Evolutionary conservation across 1,140 invertebrate species (phyloP).

Genomic region (Laupala kohalensis): DNA sequence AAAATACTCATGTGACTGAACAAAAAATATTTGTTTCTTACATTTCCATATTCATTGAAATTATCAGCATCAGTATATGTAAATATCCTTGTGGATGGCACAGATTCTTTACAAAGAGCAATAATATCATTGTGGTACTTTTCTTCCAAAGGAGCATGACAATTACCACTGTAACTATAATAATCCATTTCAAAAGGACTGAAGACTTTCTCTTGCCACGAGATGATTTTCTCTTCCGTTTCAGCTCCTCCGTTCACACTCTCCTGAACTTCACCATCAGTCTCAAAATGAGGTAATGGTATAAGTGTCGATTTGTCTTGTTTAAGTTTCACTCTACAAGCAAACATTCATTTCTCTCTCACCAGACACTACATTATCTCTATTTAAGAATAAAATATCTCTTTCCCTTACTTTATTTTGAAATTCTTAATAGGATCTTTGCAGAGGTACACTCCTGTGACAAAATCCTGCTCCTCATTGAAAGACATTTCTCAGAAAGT

Average conservation of each 20-base stretch:
- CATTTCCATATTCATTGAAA: conserved; percentile 16
- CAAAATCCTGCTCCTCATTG: conserved; percentile 7
- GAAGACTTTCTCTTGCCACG: conserved; percentile 33
- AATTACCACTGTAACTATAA: conserved; percentile 29
- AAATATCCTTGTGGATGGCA: conserved; percentile 22
- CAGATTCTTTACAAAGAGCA: not conserved
- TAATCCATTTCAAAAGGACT: conserved; percentile 27
- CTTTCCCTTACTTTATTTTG: conserved; percentile 27
- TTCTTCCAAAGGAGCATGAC: conserved; percentile 25
- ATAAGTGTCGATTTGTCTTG: conserved; percentile 29
- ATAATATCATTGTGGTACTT: conserved; percentile 24
- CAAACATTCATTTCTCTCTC: conserved; percentile 18
- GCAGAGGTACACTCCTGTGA: conserved; percentile 32
- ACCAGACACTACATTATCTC: not conserved
- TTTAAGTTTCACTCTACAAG: conserved; percentile 28
- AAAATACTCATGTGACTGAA: not conserved
- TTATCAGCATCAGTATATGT: conserved; percentile 27
- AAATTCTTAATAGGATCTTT: conserved; percentile 34
- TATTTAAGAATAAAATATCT: not conserved
- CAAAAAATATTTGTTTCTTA: not conserved
- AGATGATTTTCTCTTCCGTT: conserved; percentile 25
- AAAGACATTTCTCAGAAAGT: too few species aligned
- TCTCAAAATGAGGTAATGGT: conserved; percentile 20
- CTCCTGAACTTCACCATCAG: not conserved
- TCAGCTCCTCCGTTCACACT: conserved; percentile 27